phyloP scores from a whole-genome alignment of 1,140 invertebrate genomes.

The Listronotus oregonensis region DNA sequence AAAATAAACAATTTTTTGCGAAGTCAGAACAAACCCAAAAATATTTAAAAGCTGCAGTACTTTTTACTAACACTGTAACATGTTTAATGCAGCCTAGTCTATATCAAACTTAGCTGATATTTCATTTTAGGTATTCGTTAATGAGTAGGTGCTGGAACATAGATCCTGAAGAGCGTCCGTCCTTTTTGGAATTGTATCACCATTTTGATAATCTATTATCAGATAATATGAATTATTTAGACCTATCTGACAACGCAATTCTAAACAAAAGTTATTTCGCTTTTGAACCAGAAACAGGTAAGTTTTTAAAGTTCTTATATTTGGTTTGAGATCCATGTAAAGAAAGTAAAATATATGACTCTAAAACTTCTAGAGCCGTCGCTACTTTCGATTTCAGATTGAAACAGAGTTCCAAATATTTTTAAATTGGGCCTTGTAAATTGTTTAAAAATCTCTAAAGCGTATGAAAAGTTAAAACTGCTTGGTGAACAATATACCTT shows the following conservation, averaged over 20 bases:
- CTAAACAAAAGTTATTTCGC: slow-evolving; percentile 66
- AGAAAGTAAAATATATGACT: slow-evolving; percentile 6
- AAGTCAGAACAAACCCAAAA: too few species aligned
- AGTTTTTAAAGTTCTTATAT: not conserved
- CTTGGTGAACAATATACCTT: too few species aligned
- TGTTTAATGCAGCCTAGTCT: too few species aligned
- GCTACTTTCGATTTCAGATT: too few species aligned
- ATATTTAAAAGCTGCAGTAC: too few species aligned
- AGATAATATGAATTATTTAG: slow-evolving; percentile 74
- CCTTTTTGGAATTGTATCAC: slow-evolving; percentile 70
- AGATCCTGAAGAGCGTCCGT: slow-evolving; percentile 73
- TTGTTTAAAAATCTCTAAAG: too few species aligned
- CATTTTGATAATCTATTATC: slow-evolving; percentile 72
- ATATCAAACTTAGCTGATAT: not conserved
- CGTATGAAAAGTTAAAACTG: too few species aligned
- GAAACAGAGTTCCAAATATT: too few species aligned
- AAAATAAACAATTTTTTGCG: too few species aligned
- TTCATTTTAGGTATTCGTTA: slow-evolving; percentile 68
- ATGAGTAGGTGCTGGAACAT: slow-evolving; percentile 83
- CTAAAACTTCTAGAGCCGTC: not conserved
- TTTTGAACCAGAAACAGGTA: slow-evolving; percentile 5
- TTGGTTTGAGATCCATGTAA: slow-evolving; percentile 30
- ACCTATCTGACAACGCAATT: slow-evolving; percentile 65
- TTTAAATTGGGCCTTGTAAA: too few species aligned
- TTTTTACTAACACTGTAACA: too few species aligned